Conservation (phyloP, 2,113 vertebrate genomes). For the Pseudorectes ferrugineus region DNA sequence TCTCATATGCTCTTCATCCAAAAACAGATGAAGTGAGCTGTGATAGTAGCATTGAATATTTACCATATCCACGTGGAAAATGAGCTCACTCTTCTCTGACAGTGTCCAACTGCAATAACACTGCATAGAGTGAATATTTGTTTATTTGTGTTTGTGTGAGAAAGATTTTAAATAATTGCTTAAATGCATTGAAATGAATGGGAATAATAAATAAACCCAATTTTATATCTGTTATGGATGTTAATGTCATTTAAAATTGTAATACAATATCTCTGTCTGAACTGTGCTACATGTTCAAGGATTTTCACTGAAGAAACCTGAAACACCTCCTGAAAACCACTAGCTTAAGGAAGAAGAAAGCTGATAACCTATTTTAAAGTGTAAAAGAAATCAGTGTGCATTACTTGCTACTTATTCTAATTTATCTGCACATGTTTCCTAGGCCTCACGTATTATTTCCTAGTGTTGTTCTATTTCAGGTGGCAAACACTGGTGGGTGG, state of each 20-base stretch:
- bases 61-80: background rate
- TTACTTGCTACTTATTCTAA: background rate
- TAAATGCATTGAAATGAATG: background rate
- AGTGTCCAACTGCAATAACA: background rate
- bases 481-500: slow-evolving; percentile 90
- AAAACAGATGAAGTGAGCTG: background rate
- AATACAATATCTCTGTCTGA: background rate
- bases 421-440: background rate
- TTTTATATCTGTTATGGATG: background rate
- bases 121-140: background rate
- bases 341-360: background rate
- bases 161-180: background rate
- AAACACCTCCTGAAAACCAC: background rate
- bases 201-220: background rate
- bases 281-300: background rate
- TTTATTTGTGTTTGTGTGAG: background rate
- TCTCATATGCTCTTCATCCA: background rate
- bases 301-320: background rate
- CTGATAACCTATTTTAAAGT: background rate
- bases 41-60: background rate
- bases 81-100: background rate
- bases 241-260: background rate
- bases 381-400: background rate
- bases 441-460: background rate
- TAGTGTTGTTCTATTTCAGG: slow-evolving; percentile 66